These are phyloP conservation scores for Polyodon spathula DNA, from an alignment of 2,113 vertebrate species.

Conservation along the genomic window DNA sequence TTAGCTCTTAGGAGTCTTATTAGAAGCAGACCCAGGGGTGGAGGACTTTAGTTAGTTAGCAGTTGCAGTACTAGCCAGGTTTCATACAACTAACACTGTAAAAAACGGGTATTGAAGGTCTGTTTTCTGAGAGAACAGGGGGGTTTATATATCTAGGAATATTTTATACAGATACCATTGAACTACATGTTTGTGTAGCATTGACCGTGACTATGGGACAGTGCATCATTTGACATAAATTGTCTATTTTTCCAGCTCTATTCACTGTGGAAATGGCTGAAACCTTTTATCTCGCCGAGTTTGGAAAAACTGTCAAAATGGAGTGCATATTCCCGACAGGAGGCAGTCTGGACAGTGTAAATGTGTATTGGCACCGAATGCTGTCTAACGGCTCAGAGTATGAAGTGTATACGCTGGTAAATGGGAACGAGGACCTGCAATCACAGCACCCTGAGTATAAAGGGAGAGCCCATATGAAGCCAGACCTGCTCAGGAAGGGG, in stretches of 20 bases:
- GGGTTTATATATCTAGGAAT: no score
- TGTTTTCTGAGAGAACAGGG: no score
- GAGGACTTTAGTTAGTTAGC: no score
- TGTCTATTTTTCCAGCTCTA: slow-evolving; percentile 51
- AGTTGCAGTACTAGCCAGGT: no score
- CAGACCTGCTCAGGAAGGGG: slow-evolving; percentile 53
- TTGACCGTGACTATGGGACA: no score
- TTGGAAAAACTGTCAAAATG: slow-evolving; percentile 58
- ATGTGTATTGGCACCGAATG: slow-evolving; percentile 58
- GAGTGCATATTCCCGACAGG: slow-evolving; percentile 68
- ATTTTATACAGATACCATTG: no score
- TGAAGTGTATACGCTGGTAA: slow-evolving; percentile 49
- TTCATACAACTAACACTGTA: no score
- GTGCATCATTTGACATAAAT: no score
- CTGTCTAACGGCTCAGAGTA: rapidly evolving
- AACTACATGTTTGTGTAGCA: no score
- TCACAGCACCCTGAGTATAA: slow-evolving; percentile 44
- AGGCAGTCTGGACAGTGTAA: slow-evolving; percentile 31
- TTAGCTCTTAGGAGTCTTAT: no score
- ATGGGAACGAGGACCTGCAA: slow-evolving; percentile 34
- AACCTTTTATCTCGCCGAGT: slow-evolving; percentile 44
- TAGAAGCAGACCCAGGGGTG: no score
- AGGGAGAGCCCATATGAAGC: slow-evolving; percentile 51
- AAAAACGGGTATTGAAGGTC: no score
- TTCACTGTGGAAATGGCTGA: slow-evolving; percentile 62